phyloP scores from a whole-genome alignment of 2,113 vertebrate genomes.

The Gadus chalcogrammus region DNA sequence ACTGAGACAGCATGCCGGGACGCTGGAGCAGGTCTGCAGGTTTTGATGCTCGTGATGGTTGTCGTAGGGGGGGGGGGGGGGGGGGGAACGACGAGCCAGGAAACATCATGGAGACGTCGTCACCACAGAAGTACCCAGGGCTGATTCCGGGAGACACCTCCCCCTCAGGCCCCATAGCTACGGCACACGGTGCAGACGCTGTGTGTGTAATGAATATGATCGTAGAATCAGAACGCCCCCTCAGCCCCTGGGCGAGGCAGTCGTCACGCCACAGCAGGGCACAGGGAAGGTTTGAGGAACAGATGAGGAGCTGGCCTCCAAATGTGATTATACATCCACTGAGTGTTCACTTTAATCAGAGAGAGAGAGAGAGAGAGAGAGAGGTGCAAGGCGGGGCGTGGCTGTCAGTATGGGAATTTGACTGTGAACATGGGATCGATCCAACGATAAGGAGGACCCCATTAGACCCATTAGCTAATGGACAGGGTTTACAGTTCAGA shows the following conservation, averaged over 20 bases:
- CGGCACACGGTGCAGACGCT: no score
- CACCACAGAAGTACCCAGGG: no score
- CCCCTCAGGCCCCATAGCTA: no score
- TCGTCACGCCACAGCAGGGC: slow-evolving; percentile 14
- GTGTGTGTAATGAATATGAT: no score
- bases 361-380: slow-evolving; percentile 30
- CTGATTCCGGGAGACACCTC: no score
- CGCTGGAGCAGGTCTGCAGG: background rate
- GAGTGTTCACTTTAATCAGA: slow-evolving; percentile 58
- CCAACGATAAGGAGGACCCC: background rate
- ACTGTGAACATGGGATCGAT: slow-evolving; percentile 15
- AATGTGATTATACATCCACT: slow-evolving; percentile 59
- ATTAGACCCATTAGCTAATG: slow-evolving; percentile 24
- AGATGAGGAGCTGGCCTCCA: slow-evolving; percentile 38
- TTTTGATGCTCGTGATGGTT: background rate
- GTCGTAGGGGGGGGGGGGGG: no score
- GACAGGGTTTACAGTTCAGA: no score
- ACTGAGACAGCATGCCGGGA: background rate
- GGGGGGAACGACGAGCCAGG: no score
- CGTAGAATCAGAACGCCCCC: background rate
- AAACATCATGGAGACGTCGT: no score
- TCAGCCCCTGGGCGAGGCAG: slow-evolving; percentile 5
- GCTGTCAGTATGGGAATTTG: background rate
- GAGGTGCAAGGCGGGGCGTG: background rate
- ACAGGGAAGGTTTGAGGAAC: slow-evolving; percentile 21